Evolutionary conservation across 2,797 vertebrate genomes (phyloP).

Genomic region (Danio kyathit): DNA sequence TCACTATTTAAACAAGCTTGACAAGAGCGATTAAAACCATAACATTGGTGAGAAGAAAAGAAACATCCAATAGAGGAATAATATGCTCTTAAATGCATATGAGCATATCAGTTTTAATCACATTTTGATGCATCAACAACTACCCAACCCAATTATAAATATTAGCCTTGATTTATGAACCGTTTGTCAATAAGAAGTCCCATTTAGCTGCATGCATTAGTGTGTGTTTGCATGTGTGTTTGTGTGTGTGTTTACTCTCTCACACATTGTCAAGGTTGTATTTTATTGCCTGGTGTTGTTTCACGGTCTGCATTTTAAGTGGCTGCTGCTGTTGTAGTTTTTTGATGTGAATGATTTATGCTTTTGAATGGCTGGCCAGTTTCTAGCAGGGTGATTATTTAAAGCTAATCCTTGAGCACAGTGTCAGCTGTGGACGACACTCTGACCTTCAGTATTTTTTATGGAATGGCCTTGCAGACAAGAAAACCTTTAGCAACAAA

Average conservation of each 20-base stretch:
- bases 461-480: constrained; percentile 17
- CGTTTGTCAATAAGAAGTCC: not conserved
- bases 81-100: not conserved
- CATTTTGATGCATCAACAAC: not conserved
- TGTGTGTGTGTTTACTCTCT: not conserved
- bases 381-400: constrained; percentile 43
- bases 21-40: not conserved
- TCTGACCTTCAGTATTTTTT: constrained; percentile 44
- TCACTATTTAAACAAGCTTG: not conserved
- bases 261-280: constrained; percentile 43
- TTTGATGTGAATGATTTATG: constrained; percentile 49
- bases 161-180: constrained; percentile 3
- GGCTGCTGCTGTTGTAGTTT: not conserved
- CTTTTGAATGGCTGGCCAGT: constrained; percentile 28
- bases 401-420: constrained; percentile 46
- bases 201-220: not conserved
- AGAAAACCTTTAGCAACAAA: constrained; percentile 7
- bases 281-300: constrained; percentile 47
- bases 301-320: constrained; percentile 27
- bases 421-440: constrained; percentile 22
- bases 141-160: not conserved
- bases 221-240: too few relatives aligned
- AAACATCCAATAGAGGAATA: not conserved
- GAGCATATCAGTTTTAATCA: not conserved
- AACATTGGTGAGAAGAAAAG: not conserved